These are phyloP conservation scores for Melanostoma scalare DNA, from an alignment of 2,888 invertebrate genomes.

Conservation along the genomic window DNA sequence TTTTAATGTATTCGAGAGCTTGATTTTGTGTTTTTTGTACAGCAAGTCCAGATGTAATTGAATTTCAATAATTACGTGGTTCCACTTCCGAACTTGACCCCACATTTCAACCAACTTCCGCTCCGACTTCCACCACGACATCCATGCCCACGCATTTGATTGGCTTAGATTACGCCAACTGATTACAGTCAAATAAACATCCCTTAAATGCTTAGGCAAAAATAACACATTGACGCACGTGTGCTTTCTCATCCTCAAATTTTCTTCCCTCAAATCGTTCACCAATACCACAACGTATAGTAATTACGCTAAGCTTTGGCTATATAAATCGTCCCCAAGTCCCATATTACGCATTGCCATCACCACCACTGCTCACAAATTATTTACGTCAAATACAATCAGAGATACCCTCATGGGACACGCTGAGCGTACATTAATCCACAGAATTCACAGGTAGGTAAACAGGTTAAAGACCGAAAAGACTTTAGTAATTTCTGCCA, in stretches of 20 bases:
- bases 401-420: conserved; percentile 23
- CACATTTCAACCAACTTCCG: too few species aligned
- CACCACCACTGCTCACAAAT: conserved; percentile 20
- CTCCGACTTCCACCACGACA: too few species aligned
- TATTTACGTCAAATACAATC: conserved; percentile 46
- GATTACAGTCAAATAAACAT: conserved; percentile 1
- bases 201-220: not conserved
- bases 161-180: not conserved
- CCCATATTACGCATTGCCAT: conserved; percentile 21
- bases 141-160: not conserved
- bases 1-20: too few species aligned
- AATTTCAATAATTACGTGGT: too few species aligned
- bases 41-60: too few species aligned
- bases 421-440: conserved; percentile 5
- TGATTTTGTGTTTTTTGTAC: not conserved
- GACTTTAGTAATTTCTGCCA: conserved; percentile 22
- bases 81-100: not conserved
- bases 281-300: conserved; percentile 4
- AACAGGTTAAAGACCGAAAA: conserved; percentile 22
- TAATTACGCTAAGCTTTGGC: conserved; percentile 21
- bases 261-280: not conserved
- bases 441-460: conserved; percentile 21
- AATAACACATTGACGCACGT: not conserved
- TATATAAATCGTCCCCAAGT: conserved; percentile 8
- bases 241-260: too few species aligned